A percentile compares a stretch with the other conserved stretches of the same genome.
Conservation (phyloP, 2,113 vertebrate species). For the Serinus canaria region DNA sequence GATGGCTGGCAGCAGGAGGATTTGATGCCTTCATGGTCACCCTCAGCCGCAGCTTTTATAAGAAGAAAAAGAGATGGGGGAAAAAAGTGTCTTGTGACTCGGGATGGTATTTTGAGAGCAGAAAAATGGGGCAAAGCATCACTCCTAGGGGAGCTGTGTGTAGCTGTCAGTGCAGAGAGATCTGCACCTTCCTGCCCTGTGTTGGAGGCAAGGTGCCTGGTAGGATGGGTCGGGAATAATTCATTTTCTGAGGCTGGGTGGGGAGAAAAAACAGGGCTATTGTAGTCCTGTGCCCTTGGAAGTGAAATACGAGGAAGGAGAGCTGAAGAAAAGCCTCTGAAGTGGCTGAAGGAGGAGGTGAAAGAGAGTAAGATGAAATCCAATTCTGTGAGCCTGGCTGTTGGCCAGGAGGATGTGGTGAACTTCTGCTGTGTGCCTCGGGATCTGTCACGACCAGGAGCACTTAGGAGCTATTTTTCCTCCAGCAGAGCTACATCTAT, state of each 20-base stretch:
- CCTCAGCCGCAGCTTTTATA: not conserved
- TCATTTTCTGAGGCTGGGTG: not conserved
- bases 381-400: not conserved
- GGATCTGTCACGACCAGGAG: not conserved
- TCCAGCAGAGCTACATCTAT: not conserved
- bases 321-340: not conserved
- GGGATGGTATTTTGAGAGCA: fast-evolving
- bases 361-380: not conserved
- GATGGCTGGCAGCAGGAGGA: not conserved
- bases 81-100: fast-evolving
- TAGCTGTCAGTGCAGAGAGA: fast-evolving
- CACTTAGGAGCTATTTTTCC: not conserved
- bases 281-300: not conserved
- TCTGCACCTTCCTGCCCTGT: not conserved
- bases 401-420: conserved; percentile 9
- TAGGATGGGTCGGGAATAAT: not conserved
- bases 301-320: not conserved
- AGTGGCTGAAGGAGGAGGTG: conserved; percentile 14
- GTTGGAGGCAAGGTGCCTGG: not conserved
- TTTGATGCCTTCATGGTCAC: not conserved
- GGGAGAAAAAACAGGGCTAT: fast-evolving
- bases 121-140: not conserved
- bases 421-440: not conserved
- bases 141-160: fast-evolving
- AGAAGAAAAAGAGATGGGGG: not conserved